Conservation (phyloP, 1,140 invertebrate species). For the Euura saliciscinereae region DNA sequence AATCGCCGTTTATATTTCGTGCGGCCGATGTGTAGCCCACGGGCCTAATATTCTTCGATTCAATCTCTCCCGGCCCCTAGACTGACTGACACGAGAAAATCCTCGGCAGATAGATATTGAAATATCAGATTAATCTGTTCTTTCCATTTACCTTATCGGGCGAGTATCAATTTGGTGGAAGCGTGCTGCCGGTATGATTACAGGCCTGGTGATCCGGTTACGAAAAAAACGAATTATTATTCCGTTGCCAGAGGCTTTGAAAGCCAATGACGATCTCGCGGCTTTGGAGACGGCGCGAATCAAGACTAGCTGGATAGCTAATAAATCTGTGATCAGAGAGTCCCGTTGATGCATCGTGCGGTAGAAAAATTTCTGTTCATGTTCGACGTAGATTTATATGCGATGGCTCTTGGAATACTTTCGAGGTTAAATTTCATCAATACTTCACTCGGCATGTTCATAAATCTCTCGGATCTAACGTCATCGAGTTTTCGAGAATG, state of each 20-base stretch:
- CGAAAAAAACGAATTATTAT: neutral
- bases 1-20: neutral
- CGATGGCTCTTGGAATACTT: neutral
- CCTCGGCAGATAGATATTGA: neutral
- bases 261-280: neutral
- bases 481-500: no score
- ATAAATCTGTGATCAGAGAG: neutral
- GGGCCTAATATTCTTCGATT: no score
- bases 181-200: neutral
- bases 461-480: no score
- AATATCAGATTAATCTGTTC: neutral
- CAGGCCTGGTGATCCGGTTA: neutral
- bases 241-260: neutral
- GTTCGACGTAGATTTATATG: neutral
- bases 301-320: neutral
- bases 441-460: neutral
- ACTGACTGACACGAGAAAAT: neutral
- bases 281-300: neutral
- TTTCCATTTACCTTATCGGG: neutral
- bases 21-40: no score
- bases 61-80: no score
- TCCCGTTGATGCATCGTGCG: neutral
- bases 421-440: neutral
- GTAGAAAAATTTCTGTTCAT: neutral
- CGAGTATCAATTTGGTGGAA: constrained; percentile 1